These are phyloP conservation scores for Mnemiopsis leidyi DNA, from an alignment of 37 sponge, comb jelly and placozoan species.

Conservation along the genomic window DNA sequence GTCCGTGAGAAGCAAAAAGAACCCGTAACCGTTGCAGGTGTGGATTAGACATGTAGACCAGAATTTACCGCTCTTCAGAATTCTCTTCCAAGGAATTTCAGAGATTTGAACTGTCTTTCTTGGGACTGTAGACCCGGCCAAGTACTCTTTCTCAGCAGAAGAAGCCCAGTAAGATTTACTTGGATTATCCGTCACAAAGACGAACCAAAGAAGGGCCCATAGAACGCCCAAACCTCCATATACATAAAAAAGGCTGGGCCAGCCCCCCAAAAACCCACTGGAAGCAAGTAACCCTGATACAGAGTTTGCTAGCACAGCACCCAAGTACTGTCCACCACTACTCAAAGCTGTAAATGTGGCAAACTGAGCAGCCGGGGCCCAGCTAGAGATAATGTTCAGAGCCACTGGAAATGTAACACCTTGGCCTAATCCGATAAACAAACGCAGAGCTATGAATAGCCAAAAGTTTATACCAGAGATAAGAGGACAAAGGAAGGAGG, in stretches of 20 bases:
- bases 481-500: not conserved
- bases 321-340: slow-evolving; percentile 13
- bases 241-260: slow-evolving; percentile 51
- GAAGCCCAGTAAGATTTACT: not conserved
- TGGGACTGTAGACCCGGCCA: not conserved
- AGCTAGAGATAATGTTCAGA: slow-evolving; percentile 10
- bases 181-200: slow-evolving; percentile 20
- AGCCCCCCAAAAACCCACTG: not conserved
- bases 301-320: slow-evolving; percentile 31
- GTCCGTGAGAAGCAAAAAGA: slow-evolving; percentile 34
- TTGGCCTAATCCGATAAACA: slow-evolving; percentile 20
- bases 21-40: slow-evolving; percentile 47
- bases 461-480: not conserved
- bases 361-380: not conserved
- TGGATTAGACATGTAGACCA: slow-evolving; percentile 10
- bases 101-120: not conserved
- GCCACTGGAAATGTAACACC: slow-evolving; percentile 42
- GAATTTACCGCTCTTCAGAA: not conserved
- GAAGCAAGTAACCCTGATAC: slow-evolving; percentile 6
- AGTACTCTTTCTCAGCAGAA: not conserved
- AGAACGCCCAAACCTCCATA: not conserved
- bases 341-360: not conserved
- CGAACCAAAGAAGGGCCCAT: slow-evolving; percentile 31
- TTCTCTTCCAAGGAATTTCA: slow-evolving; percentile 17
- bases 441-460: not conserved